phyloP scores from a whole-genome alignment of 1,140 invertebrate species.

The Nomia melanderi region DNA sequence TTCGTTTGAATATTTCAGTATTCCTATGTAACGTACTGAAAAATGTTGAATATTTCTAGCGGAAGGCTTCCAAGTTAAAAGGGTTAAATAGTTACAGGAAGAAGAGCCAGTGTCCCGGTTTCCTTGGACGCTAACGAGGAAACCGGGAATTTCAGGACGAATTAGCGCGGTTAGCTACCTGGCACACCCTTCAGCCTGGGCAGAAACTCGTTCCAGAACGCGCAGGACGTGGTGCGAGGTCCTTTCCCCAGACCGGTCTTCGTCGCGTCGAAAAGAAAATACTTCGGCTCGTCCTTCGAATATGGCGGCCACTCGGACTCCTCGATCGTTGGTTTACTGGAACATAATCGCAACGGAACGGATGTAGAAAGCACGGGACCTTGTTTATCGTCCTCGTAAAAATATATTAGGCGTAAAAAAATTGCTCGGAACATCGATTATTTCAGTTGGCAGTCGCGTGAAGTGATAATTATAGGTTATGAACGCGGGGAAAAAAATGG shows the following conservation, averaged over 20 bases:
- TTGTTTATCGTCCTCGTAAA: no score
- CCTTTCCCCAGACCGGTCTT: slow-evolving; percentile 87
- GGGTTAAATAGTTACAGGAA: background rate
- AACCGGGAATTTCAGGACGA: background rate
- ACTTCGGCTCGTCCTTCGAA: slow-evolving; percentile 90
- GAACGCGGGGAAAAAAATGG: no score
- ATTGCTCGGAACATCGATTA: no score
- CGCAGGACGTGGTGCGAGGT: slow-evolving; percentile 92
- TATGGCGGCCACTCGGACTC: slow-evolving; percentile 94
- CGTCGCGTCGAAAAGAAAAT: slow-evolving; percentile 93
- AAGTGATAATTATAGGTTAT: no score
- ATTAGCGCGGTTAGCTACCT: slow-evolving; percentile 78
- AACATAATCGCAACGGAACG: slow-evolving; percentile 65
- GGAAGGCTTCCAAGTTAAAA: background rate
- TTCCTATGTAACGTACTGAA: no score
- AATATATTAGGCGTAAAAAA: no score
- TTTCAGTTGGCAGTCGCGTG: no score
- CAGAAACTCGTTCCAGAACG: slow-evolving; percentile 97
- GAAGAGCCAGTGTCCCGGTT: no score
- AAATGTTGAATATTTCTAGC: no score
- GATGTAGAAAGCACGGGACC: no score
- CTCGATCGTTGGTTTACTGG: slow-evolving; percentile 90
- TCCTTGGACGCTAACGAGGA: background rate
- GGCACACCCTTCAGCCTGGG: slow-evolving; percentile 89
- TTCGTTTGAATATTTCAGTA: no score